These are phyloP conservation scores for Protaetia brevitarsis DNA, from an alignment of 1,140 invertebrate genomes.

Conservation along the genomic window DNA sequence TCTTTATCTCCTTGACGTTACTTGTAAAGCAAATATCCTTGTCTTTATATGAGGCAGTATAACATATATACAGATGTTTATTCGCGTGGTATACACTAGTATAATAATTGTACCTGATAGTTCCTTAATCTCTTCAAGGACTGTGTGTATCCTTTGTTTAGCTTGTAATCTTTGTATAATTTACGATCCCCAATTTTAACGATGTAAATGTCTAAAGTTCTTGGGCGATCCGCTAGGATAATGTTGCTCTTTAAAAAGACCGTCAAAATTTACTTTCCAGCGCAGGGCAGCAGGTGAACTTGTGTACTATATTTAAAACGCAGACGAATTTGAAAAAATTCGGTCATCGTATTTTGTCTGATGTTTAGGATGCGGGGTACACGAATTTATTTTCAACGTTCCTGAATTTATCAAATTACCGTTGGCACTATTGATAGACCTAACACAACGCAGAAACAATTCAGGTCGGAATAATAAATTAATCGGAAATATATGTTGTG, in stretches of 20 bases:
- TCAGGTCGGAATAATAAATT: slow-evolving; percentile 2
- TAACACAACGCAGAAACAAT: neutral
- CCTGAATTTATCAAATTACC: slow-evolving; percentile 12
- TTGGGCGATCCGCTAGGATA: too few species aligned
- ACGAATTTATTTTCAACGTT: slow-evolving; percentile 1
- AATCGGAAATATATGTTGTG: neutral
- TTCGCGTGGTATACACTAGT: neutral
- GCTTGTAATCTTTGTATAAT: neutral
- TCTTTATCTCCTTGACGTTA: neutral
- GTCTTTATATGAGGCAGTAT: neutral
- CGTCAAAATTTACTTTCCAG: neutral
- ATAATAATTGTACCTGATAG: too few species aligned
- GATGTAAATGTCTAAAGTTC: too few species aligned
- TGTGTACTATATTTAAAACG: slow-evolving; percentile 1
- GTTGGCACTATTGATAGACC: slow-evolving; percentile 1
- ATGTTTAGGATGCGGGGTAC: neutral
- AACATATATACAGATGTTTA: neutral
- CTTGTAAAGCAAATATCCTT: neutral
- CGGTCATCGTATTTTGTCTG: slow-evolving; percentile 13
- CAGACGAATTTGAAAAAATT: slow-evolving; percentile 7
- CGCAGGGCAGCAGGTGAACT: slow-evolving; percentile 13
- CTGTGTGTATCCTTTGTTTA: too few species aligned
- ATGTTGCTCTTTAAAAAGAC: neutral
- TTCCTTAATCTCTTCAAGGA: too few species aligned
- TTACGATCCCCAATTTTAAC: neutral